Conservation (phyloP, 2,797 vertebrate genomes). For the Chloroceryle amazona region DNA sequence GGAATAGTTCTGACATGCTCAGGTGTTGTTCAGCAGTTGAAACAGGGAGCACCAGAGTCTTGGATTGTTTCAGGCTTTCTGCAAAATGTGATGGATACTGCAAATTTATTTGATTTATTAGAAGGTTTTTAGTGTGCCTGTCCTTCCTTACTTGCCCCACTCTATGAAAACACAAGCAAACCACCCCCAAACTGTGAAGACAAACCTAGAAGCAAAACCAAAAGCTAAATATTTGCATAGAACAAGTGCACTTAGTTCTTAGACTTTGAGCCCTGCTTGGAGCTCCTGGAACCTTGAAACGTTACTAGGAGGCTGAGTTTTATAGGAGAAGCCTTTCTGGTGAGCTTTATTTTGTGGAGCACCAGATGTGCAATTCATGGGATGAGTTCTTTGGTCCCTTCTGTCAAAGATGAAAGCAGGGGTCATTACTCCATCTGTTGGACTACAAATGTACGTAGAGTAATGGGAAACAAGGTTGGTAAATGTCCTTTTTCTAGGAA, state of each 20-base stretch:
- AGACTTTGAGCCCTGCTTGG: background rate
- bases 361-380: background rate
- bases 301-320: background rate
- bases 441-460: background rate
- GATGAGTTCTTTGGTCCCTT: background rate
- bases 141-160: background rate
- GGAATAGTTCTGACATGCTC: background rate
- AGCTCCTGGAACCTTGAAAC: background rate
- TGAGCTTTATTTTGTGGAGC: background rate
- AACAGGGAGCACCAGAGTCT: background rate
- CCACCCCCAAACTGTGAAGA: fast-evolving
- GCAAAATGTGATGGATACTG: background rate
- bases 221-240: background rate
- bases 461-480: background rate
- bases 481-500: background rate
- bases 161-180: background rate
- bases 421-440: background rate
- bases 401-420: background rate
- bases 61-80: background rate
- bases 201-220: background rate
- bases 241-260: background rate
- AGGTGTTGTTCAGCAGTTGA: background rate
- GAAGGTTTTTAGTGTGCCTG: background rate
- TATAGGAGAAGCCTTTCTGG: background rate
- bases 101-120: background rate